phyloP scores from a whole-genome alignment of 2,888 invertebrate species.

The Cetonia aurata region DNA sequence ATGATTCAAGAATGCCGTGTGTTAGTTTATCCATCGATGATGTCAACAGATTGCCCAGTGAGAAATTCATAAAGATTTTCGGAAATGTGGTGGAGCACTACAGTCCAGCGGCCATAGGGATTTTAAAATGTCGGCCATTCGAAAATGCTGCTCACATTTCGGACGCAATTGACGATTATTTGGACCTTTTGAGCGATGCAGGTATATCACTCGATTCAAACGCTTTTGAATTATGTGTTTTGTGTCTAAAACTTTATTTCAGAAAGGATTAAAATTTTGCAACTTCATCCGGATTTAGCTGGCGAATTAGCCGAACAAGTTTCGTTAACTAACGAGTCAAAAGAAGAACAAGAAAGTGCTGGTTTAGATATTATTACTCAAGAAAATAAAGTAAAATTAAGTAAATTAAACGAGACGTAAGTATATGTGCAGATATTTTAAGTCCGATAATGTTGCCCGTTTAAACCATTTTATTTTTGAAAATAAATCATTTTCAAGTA shows the following conservation, averaged over 20 bases:
- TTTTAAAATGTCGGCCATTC: conserved; percentile 70
- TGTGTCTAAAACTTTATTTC: conserved; percentile 49
- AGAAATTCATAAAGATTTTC: conserved; percentile 72
- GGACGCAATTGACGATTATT: conserved; percentile 69
- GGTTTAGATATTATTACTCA: conserved; percentile 70
- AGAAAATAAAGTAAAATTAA: conserved; percentile 69
- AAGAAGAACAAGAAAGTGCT: conserved; percentile 71
- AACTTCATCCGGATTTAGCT: conserved; percentile 76
- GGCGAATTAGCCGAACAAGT: conserved; percentile 71
- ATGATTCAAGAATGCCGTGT: conserved; percentile 38
- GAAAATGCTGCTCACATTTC: conserved; percentile 67
- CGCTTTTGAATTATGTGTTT: conserved; percentile 1
- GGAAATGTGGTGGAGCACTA: conserved; percentile 75
- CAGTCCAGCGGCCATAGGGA: conserved; percentile 68
- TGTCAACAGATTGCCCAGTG: conserved; percentile 69
- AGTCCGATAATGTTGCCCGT: no score
- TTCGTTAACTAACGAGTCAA: conserved; percentile 72
- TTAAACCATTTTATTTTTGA: no score
- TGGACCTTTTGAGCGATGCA: conserved; percentile 67
- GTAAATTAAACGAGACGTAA: conserved; percentile 64
- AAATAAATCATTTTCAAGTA: not conserved
- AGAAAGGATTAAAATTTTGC: conserved; percentile 72
- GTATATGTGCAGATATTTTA: conserved; percentile 28
- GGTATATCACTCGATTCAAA: conserved; percentile 14
- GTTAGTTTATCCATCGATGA: conserved; percentile 65